Conservation (phyloP, 2,113 vertebrate species). For the Neolamprologus tretocephalus region DNA sequence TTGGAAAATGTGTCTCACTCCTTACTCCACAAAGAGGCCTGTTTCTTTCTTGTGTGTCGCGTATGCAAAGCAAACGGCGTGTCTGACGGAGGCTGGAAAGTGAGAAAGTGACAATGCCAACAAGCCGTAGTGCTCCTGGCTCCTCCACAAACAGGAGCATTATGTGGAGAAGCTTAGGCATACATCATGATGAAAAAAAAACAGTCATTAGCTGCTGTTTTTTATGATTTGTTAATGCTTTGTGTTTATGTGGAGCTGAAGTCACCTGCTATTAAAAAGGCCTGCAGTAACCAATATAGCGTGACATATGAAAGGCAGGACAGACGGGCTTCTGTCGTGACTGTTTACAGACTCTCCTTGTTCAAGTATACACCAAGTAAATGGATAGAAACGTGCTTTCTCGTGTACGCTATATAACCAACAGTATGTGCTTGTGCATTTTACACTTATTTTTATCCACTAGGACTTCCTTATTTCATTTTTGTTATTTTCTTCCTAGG, state of each 20-base stretch:
- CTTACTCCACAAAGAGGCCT: conserved; percentile 32
- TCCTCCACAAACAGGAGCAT: background rate
- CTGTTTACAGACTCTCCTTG: background rate
- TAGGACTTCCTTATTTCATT: background rate
- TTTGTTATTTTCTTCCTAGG: background rate
- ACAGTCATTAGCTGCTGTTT: background rate
- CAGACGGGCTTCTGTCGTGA: background rate
- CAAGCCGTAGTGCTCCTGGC: background rate
- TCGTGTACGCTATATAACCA: accelerated
- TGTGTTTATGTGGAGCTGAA: background rate
- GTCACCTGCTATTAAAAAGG: background rate
- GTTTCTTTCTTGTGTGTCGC: conserved; percentile 6
- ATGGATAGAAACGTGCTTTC: background rate
- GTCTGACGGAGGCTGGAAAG: conserved; percentile 30
- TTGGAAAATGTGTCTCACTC: conserved; percentile 47
- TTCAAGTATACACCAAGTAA: background rate
- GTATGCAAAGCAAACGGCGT: conserved; percentile 15
- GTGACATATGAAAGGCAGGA: background rate
- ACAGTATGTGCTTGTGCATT: background rate
- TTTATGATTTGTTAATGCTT: background rate
- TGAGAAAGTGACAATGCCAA: conserved; percentile 27
- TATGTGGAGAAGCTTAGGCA: background rate
- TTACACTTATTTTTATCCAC: background rate
- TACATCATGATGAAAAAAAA: background rate
- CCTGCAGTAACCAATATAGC: background rate